Evolutionary conservation across 1,140 invertebrate genomes (phyloP).

Genomic region (Cotesia vestalis): DNA sequence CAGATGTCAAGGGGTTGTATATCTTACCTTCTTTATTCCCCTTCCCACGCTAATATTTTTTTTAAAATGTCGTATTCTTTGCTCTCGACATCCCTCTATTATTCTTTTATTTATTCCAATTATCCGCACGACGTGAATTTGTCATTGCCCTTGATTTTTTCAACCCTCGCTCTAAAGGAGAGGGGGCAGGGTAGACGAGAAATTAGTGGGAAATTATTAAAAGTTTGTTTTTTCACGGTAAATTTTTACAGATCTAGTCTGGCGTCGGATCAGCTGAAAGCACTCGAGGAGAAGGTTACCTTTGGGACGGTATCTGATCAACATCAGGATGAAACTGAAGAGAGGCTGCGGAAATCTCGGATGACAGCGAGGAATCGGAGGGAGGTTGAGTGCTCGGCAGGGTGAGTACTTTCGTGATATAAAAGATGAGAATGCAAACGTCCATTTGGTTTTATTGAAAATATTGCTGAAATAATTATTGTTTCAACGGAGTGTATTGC

Average conservation of each 20-base stretch:
- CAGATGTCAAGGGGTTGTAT: conserved; percentile 66
- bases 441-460: conserved; percentile 40
- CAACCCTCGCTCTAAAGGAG: conserved; percentile 37
- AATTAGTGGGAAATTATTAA: conserved; percentile 38
- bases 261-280: too few relatives aligned
- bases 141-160: conserved; percentile 65
- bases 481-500: too few relatives aligned
- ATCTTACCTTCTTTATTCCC: conserved; percentile 29
- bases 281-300: too few relatives aligned
- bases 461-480: conserved; percentile 24
- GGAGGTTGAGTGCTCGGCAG: too few relatives aligned
- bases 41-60: background rate
- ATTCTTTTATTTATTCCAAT: conserved; percentile 67
- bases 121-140: conserved; percentile 65
- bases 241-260: background rate
- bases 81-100: conserved; percentile 57
- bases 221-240: conserved; percentile 37
- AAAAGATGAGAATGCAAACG: conserved; percentile 10
- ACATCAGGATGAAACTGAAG: background rate
- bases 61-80: conserved; percentile 35
- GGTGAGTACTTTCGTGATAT: too few relatives aligned
- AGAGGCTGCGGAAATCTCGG: too few relatives aligned
- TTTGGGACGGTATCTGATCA: background rate
- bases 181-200: conserved; percentile 21
- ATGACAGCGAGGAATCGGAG: too few relatives aligned